These are phyloP conservation scores for Elephantulus edwardii DNA, from an alignment of 2,113 vertebrate genomes.

Conservation along the genomic window DNA sequence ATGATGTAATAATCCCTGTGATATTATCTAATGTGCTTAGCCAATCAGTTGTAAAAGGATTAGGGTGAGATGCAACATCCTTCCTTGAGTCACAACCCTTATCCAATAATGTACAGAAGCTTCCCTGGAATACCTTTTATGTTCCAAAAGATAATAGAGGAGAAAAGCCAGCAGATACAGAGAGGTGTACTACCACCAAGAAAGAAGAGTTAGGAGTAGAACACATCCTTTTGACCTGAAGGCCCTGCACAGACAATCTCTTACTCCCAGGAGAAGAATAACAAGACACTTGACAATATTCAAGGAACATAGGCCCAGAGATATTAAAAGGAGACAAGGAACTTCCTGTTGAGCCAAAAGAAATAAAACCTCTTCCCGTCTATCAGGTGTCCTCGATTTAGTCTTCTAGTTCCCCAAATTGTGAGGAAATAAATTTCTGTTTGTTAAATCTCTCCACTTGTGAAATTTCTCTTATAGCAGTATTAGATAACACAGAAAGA, in stretches of 20 bases:
- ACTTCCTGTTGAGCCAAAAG: not conserved
- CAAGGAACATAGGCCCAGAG: not conserved
- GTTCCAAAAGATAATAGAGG: no score
- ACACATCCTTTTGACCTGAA: no score
- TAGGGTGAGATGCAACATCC: not conserved
- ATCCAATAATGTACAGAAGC: no score
- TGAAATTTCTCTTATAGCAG: not conserved
- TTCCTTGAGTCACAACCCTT: not conserved
- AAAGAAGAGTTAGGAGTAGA: not conserved
- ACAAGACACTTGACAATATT: not conserved
- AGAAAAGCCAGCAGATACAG: not conserved
- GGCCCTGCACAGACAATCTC: not conserved
- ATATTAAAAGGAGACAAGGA: not conserved
- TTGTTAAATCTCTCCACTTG: not conserved
- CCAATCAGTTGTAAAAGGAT: not conserved
- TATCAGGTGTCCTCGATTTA: not conserved
- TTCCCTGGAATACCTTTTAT: no score
- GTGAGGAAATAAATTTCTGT: not conserved
- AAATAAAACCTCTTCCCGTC: not conserved
- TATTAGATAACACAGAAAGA: not conserved
- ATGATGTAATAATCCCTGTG: not conserved
- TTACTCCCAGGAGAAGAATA: not conserved
- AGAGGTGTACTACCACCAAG: not conserved
- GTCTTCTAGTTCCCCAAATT: not conserved
- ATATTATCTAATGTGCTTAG: not conserved